Evolutionary conservation across 2,797 vertebrate species (phyloP), one percentile per base, ranked within the genome.

Genomic region (Sibirionetta formosa): DNA sequence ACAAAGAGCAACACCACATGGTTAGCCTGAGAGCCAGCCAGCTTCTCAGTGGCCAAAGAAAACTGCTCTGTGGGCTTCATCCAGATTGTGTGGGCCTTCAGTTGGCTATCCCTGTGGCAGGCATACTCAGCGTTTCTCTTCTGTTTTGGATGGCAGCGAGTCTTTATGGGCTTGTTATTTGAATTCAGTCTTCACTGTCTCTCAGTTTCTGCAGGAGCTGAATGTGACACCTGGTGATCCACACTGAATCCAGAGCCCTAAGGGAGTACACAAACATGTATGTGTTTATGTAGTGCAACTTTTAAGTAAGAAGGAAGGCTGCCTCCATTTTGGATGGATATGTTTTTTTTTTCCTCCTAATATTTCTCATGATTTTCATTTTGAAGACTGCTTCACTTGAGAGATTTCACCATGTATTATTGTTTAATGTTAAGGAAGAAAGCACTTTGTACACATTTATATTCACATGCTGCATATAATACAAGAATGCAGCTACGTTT

Each of bases 51-150:
- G 83, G 96, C 96, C 94, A 96, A 95, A 87, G 86, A 92, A 94
- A 97, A 96, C 92, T 23, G 75, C 75, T 71, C 50, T 33, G 78
- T 91, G 94, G 90, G 53, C 86, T 77, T 48, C 29, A 73, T 93
- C 90, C 94, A 93, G 92, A 53, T 80, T 70, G 88, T 87, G 66
- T 82, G 90, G 94, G 92, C 88, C 93, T 94, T 92, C 92, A 77
- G 88, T 71, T 97, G 96, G 94, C 96, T 79, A 33, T 29, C 64
- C 54, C 44, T 87, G 51, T 63, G 15, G 3, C 14, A 92, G 86
- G 90, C 90, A 94, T 96, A 94, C 92, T 75, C 75, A 46, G 87
- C 35, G 38, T 73, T 96, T 95, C 84, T 95, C 61, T 54, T 50
- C 75, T 93, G 70, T 94, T 96, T 94, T 84, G 68, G 48, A 88